A percentile compares a stretch with the other conserved stretches of the same genome.
These are phyloP conservation scores for Acanthornis magna DNA, from an alignment of 2,797 vertebrate species.

Conservation along the genomic window DNA sequence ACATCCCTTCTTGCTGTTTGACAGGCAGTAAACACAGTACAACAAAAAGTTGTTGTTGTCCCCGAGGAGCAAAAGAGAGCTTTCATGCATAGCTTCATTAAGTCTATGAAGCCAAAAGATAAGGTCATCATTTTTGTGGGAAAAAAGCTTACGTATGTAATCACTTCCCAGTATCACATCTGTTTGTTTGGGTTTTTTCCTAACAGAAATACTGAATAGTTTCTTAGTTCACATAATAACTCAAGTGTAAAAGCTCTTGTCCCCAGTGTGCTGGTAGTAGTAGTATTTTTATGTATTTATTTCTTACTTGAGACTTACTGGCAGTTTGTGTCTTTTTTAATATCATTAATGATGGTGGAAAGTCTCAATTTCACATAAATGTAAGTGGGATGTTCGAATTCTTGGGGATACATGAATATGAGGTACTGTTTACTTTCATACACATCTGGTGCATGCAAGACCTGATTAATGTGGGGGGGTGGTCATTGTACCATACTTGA, in stretches of 20 bases:
- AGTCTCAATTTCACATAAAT: background rate
- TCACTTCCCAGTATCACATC: background rate
- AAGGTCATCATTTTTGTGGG: conserved; percentile 95
- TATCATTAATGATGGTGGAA: background rate
- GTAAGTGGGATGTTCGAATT: background rate
- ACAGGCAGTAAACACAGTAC: conserved; percentile 90
- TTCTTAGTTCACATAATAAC: background rate
- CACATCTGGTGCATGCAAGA: rapidly evolving
- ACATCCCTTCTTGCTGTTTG: background rate
- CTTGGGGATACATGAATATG: background rate
- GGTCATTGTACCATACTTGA: background rate
- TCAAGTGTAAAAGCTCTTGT: background rate
- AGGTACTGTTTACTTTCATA: background rate
- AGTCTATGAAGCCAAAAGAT: conserved; percentile 85
- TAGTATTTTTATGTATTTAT: background rate
- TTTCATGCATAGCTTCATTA: conserved; percentile 84
- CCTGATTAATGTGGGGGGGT: background rate
- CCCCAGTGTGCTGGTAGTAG: background rate
- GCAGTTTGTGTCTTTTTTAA: background rate
- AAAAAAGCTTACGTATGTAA: conserved; percentile 87
- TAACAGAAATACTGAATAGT: background rate
- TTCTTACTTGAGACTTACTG: background rate
- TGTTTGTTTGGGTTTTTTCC: background rate
- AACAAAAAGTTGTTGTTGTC: conserved; percentile 87
- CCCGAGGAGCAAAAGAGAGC: conserved; percentile 88